phyloP scores from a whole-genome alignment of 1,140 invertebrate genomes.

The Monomorium pharaonis region DNA sequence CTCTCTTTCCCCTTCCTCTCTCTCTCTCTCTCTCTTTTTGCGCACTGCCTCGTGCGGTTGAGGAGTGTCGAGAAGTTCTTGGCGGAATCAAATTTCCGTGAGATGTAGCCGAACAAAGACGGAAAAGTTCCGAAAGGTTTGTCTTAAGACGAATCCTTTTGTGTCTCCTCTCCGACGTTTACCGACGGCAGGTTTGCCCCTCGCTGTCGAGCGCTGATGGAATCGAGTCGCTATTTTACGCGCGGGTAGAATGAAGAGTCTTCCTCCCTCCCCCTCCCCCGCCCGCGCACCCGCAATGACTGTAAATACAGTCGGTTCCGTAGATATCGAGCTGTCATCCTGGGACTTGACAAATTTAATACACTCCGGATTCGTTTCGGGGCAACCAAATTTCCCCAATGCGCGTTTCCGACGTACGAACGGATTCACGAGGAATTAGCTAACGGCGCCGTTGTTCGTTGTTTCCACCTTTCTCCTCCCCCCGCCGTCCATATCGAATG shows the following conservation, averaged over 20 bases:
- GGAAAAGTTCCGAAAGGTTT: constrained; percentile 68
- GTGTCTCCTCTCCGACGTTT: constrained; percentile 52
- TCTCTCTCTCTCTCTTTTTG: background rate
- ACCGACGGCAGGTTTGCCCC: constrained; percentile 16
- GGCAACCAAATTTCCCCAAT: background rate
- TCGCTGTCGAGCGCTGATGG: background rate
- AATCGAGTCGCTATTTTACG: constrained; percentile 43
- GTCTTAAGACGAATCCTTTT: constrained; percentile 66
- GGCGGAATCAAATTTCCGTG: constrained; percentile 71
- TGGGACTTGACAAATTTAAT: constrained; percentile 14
- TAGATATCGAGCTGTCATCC: background rate
- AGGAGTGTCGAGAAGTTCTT: constrained; percentile 46
- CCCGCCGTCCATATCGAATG: background rate
- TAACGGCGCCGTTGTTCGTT: background rate
- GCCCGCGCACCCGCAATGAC: background rate
- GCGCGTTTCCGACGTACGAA: constrained; percentile 2
- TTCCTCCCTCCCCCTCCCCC: too few relatives aligned
- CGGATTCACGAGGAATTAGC: constrained; percentile 22
- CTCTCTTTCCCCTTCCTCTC: too few relatives aligned
- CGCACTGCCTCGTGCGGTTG: background rate
- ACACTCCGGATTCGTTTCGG: background rate
- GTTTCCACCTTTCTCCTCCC: background rate
- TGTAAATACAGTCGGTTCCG: constrained; percentile 14
- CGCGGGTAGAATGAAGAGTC: background rate
- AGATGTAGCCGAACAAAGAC: constrained; percentile 63